A percentile compares a stretch with the other conserved stretches of the same genome.
Evolutionary conservation across 2,888 invertebrate genomes (phyloP).

Genomic region (Rhorus exstirpatorius): DNA sequence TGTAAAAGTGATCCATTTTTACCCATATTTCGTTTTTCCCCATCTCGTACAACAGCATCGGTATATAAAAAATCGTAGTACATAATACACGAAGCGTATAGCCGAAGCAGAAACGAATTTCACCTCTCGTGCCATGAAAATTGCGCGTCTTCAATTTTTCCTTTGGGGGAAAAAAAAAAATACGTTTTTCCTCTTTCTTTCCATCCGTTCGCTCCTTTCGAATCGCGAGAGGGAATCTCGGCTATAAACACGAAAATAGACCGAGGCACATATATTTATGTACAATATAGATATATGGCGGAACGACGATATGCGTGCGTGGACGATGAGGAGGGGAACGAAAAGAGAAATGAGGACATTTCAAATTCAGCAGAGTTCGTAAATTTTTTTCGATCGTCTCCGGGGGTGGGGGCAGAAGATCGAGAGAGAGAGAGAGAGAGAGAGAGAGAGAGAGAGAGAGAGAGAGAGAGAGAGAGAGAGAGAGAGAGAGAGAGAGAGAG

Average conservation of each 20-base stretch:
- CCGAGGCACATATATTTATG: slow-evolving; percentile 35
- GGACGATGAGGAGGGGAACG: not conserved
- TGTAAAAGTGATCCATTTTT: not conserved
- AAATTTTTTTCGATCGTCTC: slow-evolving; percentile 40
- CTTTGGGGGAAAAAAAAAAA: slow-evolving; percentile 24
- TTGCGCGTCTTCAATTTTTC: slow-evolving; percentile 1
- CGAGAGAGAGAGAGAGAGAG: no score
- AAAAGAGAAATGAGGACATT: slow-evolving; percentile 28
- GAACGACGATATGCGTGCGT: not conserved
- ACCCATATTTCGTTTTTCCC: not conserved
- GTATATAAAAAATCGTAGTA: not conserved
- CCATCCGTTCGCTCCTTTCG: not conserved
- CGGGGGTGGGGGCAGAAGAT: not conserved
- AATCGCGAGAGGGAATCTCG: slow-evolving; percentile 19
- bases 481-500: not conserved
- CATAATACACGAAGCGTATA: not conserved
- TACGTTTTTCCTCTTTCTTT: slow-evolving; percentile 21
- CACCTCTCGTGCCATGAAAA: slow-evolving; percentile 3
- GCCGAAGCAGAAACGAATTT: not conserved
- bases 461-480: not conserved
- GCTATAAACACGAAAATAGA: slow-evolving; percentile 52
- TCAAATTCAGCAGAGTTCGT: slow-evolving; percentile 49
- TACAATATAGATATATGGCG: not conserved
- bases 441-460: not conserved
- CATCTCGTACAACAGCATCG: not conserved